phyloP scores from a whole-genome alignment of 1,140 invertebrate species.

The Meloidogyne exigua region DNA sequence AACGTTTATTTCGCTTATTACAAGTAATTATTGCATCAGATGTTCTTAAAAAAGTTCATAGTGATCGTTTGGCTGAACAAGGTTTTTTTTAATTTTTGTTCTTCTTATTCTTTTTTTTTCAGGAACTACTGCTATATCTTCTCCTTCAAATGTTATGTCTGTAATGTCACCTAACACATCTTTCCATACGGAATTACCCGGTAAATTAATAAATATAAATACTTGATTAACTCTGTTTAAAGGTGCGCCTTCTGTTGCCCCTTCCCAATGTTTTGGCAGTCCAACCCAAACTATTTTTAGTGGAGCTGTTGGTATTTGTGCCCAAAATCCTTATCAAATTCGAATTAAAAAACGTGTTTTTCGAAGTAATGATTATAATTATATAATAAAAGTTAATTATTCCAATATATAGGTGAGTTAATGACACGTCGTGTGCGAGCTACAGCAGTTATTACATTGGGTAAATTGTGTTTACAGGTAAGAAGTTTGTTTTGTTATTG shows the following conservation, averaged over 20 bases:
- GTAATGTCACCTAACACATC: slow-evolving; percentile 22
- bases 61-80: not conserved
- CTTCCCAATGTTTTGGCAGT: slow-evolving; percentile 9
- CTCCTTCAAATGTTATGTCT: slow-evolving; percentile 1
- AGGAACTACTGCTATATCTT: not conserved
- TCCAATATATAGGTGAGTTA: slow-evolving; percentile 19
- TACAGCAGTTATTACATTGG: slow-evolving; percentile 37
- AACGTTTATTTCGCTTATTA: slow-evolving; percentile 41
- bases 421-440: slow-evolving; percentile 35
- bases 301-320: not conserved
- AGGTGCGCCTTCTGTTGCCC: slow-evolving; percentile 2
- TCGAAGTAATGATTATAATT: not conserved
- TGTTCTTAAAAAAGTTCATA: slow-evolving; percentile 27
- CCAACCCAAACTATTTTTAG: slow-evolving; percentile 5
- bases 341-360: slow-evolving; percentile 30
- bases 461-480: slow-evolving; percentile 37
- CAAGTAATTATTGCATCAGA: slow-evolving; percentile 43
- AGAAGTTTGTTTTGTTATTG: not conserved
- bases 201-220: not conserved
- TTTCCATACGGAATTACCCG: slow-evolving; percentile 16
- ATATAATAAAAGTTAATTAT: not conserved
- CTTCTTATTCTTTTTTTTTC: not conserved
- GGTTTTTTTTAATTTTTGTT: not conserved
- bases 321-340: slow-evolving; percentile 13
- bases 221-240: not conserved